These are phyloP conservation scores for Sylvilagus bachmani DNA, from an alignment of 2,113 vertebrate genomes.

Conservation along the genomic window DNA sequence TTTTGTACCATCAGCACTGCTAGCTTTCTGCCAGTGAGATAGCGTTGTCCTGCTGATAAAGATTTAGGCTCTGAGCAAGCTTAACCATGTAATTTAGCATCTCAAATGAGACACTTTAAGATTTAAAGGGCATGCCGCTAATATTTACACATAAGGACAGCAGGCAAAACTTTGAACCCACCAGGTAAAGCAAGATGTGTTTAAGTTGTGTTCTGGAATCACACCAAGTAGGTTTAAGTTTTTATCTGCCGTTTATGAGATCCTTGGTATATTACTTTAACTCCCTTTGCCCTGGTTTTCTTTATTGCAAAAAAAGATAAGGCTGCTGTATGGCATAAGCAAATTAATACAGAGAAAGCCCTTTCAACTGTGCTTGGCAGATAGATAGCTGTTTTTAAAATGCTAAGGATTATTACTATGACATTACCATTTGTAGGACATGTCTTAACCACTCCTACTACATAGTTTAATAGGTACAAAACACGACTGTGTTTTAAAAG, in stretches of 20 bases:
- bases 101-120: neutral
- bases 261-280: neutral
- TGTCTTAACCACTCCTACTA: neutral
- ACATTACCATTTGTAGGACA: neutral
- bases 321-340: neutral
- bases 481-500: constrained; percentile 1
- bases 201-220: neutral
- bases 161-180: neutral
- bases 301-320: neutral
- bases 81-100: neutral
- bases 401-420: neutral
- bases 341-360: neutral
- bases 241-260: neutral
- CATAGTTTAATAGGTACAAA: neutral
- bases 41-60: neutral
- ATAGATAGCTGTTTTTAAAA: neutral
- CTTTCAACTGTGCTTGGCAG: neutral
- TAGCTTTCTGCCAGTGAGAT: neutral
- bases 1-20: neutral
- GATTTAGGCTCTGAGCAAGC: neutral
- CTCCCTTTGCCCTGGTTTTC: neutral
- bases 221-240: neutral
- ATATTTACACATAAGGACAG: neutral
- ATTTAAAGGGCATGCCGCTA: neutral
- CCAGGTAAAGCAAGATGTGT: neutral